Base-by-base conservation (phyloP, 2,113 vertebrate species). In the Anthoscopus minutus region DNA sequence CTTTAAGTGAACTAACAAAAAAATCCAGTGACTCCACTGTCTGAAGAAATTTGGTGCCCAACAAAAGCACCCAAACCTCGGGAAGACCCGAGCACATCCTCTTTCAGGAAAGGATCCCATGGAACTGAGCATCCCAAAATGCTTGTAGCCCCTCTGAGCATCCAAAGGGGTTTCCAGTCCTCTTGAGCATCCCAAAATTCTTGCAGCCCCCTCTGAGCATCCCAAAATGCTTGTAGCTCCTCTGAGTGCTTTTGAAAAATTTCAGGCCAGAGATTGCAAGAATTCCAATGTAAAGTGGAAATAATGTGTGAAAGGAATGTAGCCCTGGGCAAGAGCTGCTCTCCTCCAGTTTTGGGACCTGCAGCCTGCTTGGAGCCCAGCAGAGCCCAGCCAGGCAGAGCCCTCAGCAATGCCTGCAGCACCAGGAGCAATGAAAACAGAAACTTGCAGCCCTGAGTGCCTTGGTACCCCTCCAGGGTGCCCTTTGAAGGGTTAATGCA, bases 1-100 rank as follows among this genome's bases (percentile, higher is more conserved):
- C 85, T 87, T 93, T 61, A 91, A 91, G 73, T 2, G 56, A 93
- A 85, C 16, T 47, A 81, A 79, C 83, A 90, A 72, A 94, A 95
- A 78, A 33, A 1, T 37, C 54, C 47, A 64, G 47, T 47, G 47
- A 54, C 57, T 81, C 38, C 33, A 8, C 33, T 17, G 50, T 38
- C 67, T 83, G 90, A 66, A 81, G 27, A 0, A 1, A 71, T 25
- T 57, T 1, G 0, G 13, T 58, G 67, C 44, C 89, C 67, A 81
- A 69, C 65, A 95, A 96, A 92, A 74, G 84, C 4, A 3, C 33
- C 47, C 14, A 16, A 76, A 74, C 45, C 58, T 53, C 1, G 0
- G 81, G 22, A 88, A 77, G 73, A 83, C 33, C 40, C 0, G 1
- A 70, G 72, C 35, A 91, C 38, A 57, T 86, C 44, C 58, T 78